These are phyloP conservation scores for Andricus quercusramuli DNA, from an alignment of 2,888 invertebrate genomes.

Conservation along the genomic window DNA sequence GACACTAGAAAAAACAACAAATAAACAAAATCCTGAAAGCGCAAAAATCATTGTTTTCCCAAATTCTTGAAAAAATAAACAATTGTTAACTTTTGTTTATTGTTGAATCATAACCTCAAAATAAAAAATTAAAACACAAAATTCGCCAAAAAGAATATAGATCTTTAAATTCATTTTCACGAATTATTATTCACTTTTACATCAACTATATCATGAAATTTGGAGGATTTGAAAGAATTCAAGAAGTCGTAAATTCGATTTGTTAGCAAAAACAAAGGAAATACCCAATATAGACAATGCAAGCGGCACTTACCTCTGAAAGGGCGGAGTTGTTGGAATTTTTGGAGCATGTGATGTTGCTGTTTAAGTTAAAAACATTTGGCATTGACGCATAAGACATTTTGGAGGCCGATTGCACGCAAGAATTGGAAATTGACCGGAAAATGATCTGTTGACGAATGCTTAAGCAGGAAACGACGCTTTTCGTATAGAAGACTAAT, in stretches of 20 bases:
- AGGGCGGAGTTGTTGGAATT: constrained; percentile 33
- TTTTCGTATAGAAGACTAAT: constrained; percentile 5
- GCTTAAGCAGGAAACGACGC: constrained; percentile 13
- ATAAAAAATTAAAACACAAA: not conserved
- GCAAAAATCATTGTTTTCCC: not conserved
- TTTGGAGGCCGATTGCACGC: not conserved
- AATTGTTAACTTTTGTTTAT: not conserved
- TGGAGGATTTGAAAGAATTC: not conserved
- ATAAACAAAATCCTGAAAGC: not conserved
- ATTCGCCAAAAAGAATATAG: not conserved
- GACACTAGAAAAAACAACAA: not conserved
- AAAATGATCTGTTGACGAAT: constrained; percentile 1
- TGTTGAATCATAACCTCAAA: constrained; percentile 7
- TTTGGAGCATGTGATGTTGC: constrained; percentile 31
- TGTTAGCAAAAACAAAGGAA: constrained; percentile 7
- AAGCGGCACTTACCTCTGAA: constrained; percentile 32
- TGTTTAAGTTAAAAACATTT: constrained; percentile 35
- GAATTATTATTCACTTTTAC: not conserved
- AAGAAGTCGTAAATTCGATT: not conserved
- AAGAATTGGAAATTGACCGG: not conserved
- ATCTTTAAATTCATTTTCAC: not conserved
- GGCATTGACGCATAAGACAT: constrained; percentile 36
- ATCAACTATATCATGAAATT: not conserved
- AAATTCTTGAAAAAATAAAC: not conserved
- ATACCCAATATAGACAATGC: constrained; percentile 4